Percentiles rank a stretch among this genome's conserved stretches.
Evolutionary conservation across 2,888 invertebrate species (phyloP).

Genomic region (Dioctria rufipes): DNA sequence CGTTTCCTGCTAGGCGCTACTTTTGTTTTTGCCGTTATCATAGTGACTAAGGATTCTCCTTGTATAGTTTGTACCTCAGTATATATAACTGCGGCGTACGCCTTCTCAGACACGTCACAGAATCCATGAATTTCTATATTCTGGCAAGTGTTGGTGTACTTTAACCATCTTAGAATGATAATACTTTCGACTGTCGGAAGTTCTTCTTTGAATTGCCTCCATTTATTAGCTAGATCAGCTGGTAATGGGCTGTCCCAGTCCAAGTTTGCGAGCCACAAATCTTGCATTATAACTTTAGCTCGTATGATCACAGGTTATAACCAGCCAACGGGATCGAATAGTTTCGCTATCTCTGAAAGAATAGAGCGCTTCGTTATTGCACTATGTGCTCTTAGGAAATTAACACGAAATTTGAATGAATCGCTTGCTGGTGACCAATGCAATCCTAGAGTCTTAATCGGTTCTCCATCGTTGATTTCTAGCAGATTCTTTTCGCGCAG

Average conservation of each 20-base stretch:
- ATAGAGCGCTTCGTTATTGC: slow-evolving; percentile 17
- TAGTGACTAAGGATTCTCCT: background rate
- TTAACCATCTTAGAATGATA: slow-evolving; percentile 22
- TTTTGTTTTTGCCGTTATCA: background rate
- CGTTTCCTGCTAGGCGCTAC: no score
- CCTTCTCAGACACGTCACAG: no score
- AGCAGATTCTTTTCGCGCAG: background rate
- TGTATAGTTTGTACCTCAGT: background rate
- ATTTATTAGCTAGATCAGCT: background rate
- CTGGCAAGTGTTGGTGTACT: no score
- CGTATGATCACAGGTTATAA: slow-evolving; percentile 11
- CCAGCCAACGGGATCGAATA: slow-evolving; percentile 50
- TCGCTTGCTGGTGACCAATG: slow-evolving; percentile 39
- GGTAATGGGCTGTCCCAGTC: slow-evolving; percentile 35
- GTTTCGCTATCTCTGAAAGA: slow-evolving; percentile 24
- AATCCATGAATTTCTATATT: no score
- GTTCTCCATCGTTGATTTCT: background rate
- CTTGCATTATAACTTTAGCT: slow-evolving; percentile 29
- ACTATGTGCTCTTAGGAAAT: background rate
- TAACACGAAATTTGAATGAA: slow-evolving; percentile 13
- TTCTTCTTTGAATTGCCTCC: background rate
- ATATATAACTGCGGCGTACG: no score
- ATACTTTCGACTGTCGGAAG: background rate
- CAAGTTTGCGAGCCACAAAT: background rate
- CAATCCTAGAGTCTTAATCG: slow-evolving; percentile 28